Percentiles rank a stretch among this genome's conserved stretches.
These are phyloP conservation scores for Rhinella marina DNA, from an alignment of 2,797 vertebrate genomes.

Conservation along the genomic window DNA sequence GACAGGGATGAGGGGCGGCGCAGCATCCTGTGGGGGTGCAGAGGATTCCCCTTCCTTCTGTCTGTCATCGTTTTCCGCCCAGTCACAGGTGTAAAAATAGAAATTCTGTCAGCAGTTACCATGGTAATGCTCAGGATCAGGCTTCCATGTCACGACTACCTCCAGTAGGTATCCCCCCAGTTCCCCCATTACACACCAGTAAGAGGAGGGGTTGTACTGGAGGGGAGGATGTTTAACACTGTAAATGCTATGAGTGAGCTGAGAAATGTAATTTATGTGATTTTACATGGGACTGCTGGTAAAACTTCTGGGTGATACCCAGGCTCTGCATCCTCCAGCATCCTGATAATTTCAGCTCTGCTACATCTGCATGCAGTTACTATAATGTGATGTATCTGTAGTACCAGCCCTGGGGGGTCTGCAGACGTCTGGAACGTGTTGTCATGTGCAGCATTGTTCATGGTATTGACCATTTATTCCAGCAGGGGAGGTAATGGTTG, in stretches of 20 bases:
- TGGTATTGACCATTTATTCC: no score
- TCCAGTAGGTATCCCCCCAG: constrained; percentile 44
- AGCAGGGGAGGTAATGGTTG: no score
- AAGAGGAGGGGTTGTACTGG: constrained; percentile 20
- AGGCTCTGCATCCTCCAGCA: neutral
- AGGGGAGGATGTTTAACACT: constrained; percentile 13
- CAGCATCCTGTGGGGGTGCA: neutral
- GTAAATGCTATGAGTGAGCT: neutral
- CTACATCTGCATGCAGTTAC: no score
- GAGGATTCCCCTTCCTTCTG: constrained; percentile 52
- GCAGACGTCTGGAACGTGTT: no score
- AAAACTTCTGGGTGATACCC: neutral
- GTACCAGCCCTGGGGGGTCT: no score
- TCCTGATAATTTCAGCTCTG: no score
- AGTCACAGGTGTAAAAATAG: constrained; percentile 59
- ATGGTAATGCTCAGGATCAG: constrained; percentile 34
- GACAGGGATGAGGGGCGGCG: no score
- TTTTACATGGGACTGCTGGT: neutral
- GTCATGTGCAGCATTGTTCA: no score
- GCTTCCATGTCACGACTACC: constrained; percentile 58
- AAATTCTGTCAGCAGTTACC: constrained; percentile 59
- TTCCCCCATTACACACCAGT: constrained; percentile 41
- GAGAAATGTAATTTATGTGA: neutral
- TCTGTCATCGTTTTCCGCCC: constrained; percentile 36
- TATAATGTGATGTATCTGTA: no score